These are phyloP conservation scores for Polydrusus tereticollis DNA, from an alignment of 2,888 invertebrate genomes.

Conservation along the genomic window DNA sequence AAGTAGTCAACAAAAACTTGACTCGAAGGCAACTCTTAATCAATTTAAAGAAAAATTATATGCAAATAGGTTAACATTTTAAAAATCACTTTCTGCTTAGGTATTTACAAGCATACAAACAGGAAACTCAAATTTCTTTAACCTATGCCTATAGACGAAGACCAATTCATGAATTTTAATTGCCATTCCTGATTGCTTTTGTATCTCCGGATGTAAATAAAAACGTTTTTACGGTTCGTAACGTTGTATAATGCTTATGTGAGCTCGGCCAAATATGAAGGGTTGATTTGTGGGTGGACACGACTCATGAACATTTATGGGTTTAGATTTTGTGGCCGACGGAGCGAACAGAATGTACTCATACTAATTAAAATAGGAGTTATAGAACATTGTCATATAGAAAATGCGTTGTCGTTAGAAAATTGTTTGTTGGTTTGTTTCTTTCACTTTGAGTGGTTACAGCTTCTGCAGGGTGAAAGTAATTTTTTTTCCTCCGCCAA, in stretches of 20 bases:
- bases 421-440: no score
- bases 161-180: constrained; percentile 19
- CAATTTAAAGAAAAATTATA: no score
- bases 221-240: constrained; percentile 40
- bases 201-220: constrained; percentile 40
- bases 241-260: constrained; percentile 22
- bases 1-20: no score
- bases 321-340: constrained; percentile 21
- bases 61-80: no score
- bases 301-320: constrained; percentile 27
- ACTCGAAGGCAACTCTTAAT: no score
- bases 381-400: neutral
- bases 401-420: neutral
- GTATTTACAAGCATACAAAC: constrained; percentile 7
- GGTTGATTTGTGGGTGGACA: constrained; percentile 39
- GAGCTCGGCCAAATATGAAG: constrained; percentile 32
- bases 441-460: no score
- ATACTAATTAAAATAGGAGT: constrained; percentile 9
- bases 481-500: no score
- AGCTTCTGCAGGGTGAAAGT: no score
- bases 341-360: constrained; percentile 13
- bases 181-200: constrained; percentile 28
- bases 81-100: neutral
- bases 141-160: neutral
- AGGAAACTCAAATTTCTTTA: constrained; percentile 28